phyloP scores from a whole-genome alignment of 2,113 vertebrate genomes.

The Labeo rohita region DNA sequence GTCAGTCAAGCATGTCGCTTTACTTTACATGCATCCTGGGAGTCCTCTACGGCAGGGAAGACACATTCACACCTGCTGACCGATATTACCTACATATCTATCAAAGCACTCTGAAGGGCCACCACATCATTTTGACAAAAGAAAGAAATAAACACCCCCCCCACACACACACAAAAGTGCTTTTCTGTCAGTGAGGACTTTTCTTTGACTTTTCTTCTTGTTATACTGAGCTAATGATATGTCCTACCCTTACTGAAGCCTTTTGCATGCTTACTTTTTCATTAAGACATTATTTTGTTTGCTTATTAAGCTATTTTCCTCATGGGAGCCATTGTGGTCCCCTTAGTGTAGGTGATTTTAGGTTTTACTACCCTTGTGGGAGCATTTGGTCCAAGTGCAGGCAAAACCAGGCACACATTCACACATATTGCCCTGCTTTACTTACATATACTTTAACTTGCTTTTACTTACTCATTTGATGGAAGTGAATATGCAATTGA shows the following conservation, averaged over 20 bases:
- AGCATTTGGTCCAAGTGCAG: background rate
- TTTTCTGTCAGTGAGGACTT: background rate
- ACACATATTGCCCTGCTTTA: background rate
- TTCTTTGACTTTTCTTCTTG: background rate
- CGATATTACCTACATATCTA: slow-evolving; percentile 35
- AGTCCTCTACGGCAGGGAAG: slow-evolving; percentile 16
- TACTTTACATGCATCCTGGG: slow-evolving; percentile 33
- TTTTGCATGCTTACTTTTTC: background rate
- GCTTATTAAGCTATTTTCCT: slow-evolving; percentile 12
- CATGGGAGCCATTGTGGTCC: background rate
- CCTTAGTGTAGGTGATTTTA: background rate
- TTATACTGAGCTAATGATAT: background rate
- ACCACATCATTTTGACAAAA: slow-evolving; percentile 1
- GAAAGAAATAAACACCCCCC: background rate
- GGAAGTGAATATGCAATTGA: too few relatives aligned
- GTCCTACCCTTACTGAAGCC: background rate
- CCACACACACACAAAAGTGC: background rate
- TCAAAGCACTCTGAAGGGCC: slow-evolving; percentile 25
- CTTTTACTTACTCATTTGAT: background rate
- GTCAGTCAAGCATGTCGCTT: slow-evolving; percentile 51
- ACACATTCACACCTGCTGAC: slow-evolving; percentile 41
- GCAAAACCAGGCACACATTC: background rate
- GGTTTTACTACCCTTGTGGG: background rate
- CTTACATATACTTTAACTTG: background rate
- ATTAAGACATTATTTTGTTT: slow-evolving; percentile 17